phyloP scores from a whole-genome alignment of 1,140 invertebrate species.

The Drosophila albomicans region DNA sequence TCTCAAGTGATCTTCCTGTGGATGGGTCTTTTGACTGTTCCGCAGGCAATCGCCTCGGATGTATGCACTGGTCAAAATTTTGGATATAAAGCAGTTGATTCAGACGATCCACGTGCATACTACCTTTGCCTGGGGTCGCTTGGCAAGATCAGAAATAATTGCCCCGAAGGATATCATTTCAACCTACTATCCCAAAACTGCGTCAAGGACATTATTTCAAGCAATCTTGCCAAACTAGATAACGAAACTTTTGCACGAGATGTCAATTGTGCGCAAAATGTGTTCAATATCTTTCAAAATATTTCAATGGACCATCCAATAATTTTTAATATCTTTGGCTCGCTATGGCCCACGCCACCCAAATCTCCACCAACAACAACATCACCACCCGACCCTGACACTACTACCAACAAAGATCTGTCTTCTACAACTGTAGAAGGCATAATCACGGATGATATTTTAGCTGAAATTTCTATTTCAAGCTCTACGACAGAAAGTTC shows the following conservation, averaged over 20 bases:
- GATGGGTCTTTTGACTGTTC: constrained; percentile 58
- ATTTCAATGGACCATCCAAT: constrained; percentile 50
- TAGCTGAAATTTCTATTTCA: not conserved
- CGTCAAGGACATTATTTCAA: not conserved
- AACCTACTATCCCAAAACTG: constrained; percentile 43
- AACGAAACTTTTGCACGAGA: not conserved
- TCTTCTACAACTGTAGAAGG: not conserved
- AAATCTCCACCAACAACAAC: not conserved
- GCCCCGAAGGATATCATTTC: constrained; percentile 45
- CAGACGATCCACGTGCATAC: constrained; percentile 54
- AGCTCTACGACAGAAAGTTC: constrained; percentile 3
- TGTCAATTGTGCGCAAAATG: constrained; percentile 3
- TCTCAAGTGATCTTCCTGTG: constrained; percentile 58
- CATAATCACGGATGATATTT: no score
- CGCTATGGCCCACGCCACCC: constrained; percentile 36
- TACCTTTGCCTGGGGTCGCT: constrained; percentile 58
- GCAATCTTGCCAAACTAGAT: not conserved
- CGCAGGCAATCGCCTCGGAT: constrained; percentile 57
- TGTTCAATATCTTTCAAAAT: constrained; percentile 45
- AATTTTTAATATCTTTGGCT: constrained; percentile 65
- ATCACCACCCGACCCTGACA: not conserved
- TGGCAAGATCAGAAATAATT: constrained; percentile 45
- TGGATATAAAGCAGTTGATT: constrained; percentile 56
- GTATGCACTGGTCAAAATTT: constrained; percentile 54
- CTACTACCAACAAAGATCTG: not conserved